These are phyloP conservation scores for Ptychobarbus kaznakovi DNA, from an alignment of 2,797 vertebrate genomes.

Conservation along the genomic window DNA sequence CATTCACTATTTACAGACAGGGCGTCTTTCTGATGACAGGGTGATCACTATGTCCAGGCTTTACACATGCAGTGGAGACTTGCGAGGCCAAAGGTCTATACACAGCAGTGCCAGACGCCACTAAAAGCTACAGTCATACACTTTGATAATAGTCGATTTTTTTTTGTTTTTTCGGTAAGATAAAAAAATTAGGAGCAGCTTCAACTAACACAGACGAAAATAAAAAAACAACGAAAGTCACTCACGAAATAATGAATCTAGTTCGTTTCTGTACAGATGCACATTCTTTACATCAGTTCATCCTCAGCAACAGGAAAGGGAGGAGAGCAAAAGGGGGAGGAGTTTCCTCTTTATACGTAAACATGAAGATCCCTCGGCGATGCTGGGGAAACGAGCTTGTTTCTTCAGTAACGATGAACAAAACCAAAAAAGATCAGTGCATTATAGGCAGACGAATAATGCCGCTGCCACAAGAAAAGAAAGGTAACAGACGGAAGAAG, in stretches of 20 bases:
- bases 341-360: slow-evolving; percentile 36
- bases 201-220: slow-evolving; percentile 83
- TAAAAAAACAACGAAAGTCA: slow-evolving; percentile 64
- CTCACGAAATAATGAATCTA: slow-evolving; percentile 77
- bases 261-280: slow-evolving; percentile 92
- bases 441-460: slow-evolving; percentile 76
- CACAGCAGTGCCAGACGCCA: slow-evolving; percentile 89
- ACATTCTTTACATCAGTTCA: slow-evolving; percentile 89
- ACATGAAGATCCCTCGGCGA: slow-evolving; percentile 72
- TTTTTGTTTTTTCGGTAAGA: slow-evolving; percentile 75
- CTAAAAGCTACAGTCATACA: slow-evolving; percentile 82
- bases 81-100: slow-evolving; percentile 85
- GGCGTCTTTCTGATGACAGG: slow-evolving; percentile 82
- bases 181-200: slow-evolving; percentile 84
- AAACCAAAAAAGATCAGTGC: slow-evolving; percentile 83
- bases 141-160: slow-evolving; percentile 76
- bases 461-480: slow-evolving; percentile 50
- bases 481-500: slow-evolving; percentile 62
- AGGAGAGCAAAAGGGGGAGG: slow-evolving; percentile 40
- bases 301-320: slow-evolving; percentile 58
- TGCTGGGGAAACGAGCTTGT: slow-evolving; percentile 66
- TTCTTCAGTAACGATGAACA: slow-evolving; percentile 71
- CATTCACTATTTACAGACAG: slow-evolving; percentile 93
- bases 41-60: slow-evolving; percentile 80
- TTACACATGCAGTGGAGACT: slow-evolving; percentile 89